Evolutionary conservation across 2,888 invertebrate genomes (phyloP).

Genomic region (Pediacus dermestoides): DNA sequence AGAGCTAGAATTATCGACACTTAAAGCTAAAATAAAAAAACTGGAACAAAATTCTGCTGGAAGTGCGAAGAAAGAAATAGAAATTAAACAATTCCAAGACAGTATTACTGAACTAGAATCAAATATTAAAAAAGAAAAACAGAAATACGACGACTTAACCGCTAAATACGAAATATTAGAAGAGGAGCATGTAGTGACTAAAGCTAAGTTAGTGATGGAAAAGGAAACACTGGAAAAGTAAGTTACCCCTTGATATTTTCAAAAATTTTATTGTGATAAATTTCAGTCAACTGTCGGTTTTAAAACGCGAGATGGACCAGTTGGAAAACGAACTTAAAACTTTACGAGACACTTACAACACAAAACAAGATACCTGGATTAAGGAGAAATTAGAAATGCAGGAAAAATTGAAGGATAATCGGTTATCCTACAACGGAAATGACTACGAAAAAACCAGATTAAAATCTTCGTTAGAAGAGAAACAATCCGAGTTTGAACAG

Average conservation of each 20-base stretch:
- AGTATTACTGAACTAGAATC: slow-evolving; percentile 66
- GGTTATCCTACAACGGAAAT: slow-evolving; percentile 27
- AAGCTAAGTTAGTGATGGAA: slow-evolving; percentile 76
- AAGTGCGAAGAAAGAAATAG: slow-evolving; percentile 62
- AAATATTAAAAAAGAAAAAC: slow-evolving; percentile 63
- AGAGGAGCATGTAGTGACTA: slow-evolving; percentile 80
- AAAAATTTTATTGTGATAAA: no score
- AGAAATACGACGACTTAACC: slow-evolving; percentile 76
- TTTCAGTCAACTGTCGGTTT: slow-evolving; percentile 59
- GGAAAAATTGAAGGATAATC: slow-evolving; percentile 52
- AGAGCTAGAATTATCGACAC: slow-evolving; percentile 71
- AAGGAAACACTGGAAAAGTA: slow-evolving; percentile 75
- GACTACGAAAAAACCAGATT: slow-evolving; percentile 65
- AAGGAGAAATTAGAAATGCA: slow-evolving; percentile 69
- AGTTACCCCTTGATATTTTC: slow-evolving; percentile 25
- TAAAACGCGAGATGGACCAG: slow-evolving; percentile 61
- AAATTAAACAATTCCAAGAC: slow-evolving; percentile 65
- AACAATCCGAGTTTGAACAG: slow-evolving; percentile 68
- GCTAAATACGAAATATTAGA: slow-evolving; percentile 78
- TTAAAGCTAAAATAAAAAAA: slow-evolving; percentile 70
- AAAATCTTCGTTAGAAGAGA: slow-evolving; percentile 68
- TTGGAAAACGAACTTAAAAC: slow-evolving; percentile 63
- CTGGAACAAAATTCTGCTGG: slow-evolving; percentile 60
- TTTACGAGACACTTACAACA: slow-evolving; percentile 61
- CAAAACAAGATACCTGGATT: slow-evolving; percentile 66